Percentiles rank a stretch among this genome's conserved stretches.
Conservation (phyloP, 2,113 vertebrate genomes). For the Scatophagus argus region DNA sequence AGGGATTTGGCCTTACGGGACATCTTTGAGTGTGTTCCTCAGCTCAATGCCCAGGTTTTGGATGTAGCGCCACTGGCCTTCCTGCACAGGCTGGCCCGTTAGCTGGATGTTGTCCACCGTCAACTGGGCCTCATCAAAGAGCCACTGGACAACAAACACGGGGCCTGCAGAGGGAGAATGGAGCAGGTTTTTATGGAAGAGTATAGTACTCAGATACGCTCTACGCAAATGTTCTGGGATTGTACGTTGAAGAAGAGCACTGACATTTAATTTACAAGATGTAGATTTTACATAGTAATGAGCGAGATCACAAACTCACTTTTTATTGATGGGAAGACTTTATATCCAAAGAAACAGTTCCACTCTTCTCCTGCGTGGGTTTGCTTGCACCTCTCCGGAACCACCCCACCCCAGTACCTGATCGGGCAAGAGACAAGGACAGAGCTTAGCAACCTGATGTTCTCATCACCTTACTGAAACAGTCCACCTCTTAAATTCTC, state of each 20-base stretch:
- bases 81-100: slow-evolving; percentile 96
- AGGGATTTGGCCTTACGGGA: slow-evolving; percentile 87
- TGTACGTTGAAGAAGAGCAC: background rate
- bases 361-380: slow-evolving; percentile 95
- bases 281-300: background rate
- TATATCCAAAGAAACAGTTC: slow-evolving; percentile 99
- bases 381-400: slow-evolving; percentile 92
- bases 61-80: slow-evolving; percentile 98
- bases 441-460: background rate
- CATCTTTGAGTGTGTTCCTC: slow-evolving; percentile 94
- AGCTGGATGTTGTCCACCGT: slow-evolving; percentile 97
- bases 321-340: slow-evolving; percentile 95
- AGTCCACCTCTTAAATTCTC: background rate
- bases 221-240: background rate
- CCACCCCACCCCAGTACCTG: slow-evolving; percentile 95
- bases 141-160: slow-evolving; percentile 98
- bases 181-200: background rate
- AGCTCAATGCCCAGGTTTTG: slow-evolving; percentile 95
- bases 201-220: background rate
- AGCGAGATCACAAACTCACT: slow-evolving; percentile 83
- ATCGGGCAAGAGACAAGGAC: slow-evolving; percentile 14
- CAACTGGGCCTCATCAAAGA: slow-evolving; percentile 97
- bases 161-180: slow-evolving; percentile 84
- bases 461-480: background rate
- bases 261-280: background rate